Evolutionary conservation across 1,140 invertebrate species (phyloP).

Genomic region (Drosophila paulistorum): DNA sequence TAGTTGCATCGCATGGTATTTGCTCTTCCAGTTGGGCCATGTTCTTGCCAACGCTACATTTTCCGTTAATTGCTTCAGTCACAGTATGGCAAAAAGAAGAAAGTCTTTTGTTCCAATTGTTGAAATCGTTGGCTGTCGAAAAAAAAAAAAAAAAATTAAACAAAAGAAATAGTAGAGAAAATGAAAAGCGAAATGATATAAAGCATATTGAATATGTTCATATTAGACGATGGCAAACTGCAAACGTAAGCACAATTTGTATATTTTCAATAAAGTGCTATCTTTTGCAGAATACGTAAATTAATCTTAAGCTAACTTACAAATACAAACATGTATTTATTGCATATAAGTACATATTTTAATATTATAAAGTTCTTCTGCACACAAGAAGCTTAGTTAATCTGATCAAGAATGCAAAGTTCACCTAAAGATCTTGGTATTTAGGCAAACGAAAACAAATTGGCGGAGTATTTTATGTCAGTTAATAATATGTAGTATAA

Average conservation of each 20-base stretch:
- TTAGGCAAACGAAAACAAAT: no score
- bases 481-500: no score
- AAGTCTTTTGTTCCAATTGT: conserved; percentile 62
- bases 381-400: no score
- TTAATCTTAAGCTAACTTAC: no score
- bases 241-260: background rate
- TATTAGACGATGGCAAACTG: background rate
- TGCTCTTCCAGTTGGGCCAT: conserved; percentile 79
- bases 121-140: conserved; percentile 55
- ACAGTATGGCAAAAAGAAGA: conserved; percentile 29
- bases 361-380: no score
- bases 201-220: conserved; percentile 7
- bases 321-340: no score
- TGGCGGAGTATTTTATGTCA: no score
- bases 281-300: background rate
- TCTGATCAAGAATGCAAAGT: no score
- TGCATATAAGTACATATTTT: no score
- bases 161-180: conserved; percentile 19
- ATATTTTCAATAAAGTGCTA: background rate
- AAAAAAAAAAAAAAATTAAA: background rate
- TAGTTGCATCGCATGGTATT: conserved; percentile 77
- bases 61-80: conserved; percentile 77
- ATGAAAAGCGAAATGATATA: conserved; percentile 26
- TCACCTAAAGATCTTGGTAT: no score
- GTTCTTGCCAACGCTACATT: conserved; percentile 73